A percentile compares a stretch with the other conserved stretches of the same genome.
Conservation (phyloP, 2,797 vertebrate species). For the Spheniscus humboldti region DNA sequence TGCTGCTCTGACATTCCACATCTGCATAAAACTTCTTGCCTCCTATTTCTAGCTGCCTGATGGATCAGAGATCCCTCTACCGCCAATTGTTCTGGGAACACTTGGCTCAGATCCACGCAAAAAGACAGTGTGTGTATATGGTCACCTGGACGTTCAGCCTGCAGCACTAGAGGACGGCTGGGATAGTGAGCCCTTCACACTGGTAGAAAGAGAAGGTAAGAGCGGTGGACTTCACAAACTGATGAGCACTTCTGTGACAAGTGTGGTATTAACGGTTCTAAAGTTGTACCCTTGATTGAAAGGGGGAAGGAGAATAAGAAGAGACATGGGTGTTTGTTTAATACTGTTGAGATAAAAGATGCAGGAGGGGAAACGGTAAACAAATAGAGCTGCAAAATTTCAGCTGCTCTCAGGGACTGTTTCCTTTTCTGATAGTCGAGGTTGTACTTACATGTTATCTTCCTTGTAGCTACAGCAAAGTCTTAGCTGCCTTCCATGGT, state of each 20-base stretch:
- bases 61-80: conserved; percentile 89
- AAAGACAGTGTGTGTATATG: conserved; percentile 94
- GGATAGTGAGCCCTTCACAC: conserved; percentile 93
- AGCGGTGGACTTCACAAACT: background rate
- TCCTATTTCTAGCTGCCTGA: conserved; percentile 77
- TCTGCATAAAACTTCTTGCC: background rate
- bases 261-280: background rate
- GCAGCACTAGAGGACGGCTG: conserved; percentile 89
- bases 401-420: background rate
- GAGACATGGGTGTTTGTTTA: background rate
- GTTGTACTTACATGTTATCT: background rate
- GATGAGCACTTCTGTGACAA: background rate
- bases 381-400: background rate
- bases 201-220: conserved; percentile 92
- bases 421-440: background rate
- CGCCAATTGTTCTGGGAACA: conserved; percentile 87
- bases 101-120: conserved; percentile 88
- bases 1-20: rapidly evolving
- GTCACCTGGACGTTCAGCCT: conserved; percentile 96
- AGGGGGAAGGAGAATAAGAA: background rate
- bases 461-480: background rate
- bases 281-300: background rate
- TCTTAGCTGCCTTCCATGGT: background rate
- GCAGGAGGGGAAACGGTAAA: background rate
- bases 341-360: background rate